Percentiles rank a stretch among this genome's conserved stretches.
Evolutionary conservation across 2,888 invertebrate species (phyloP).

Genomic region (Brachypterus glaber): DNA sequence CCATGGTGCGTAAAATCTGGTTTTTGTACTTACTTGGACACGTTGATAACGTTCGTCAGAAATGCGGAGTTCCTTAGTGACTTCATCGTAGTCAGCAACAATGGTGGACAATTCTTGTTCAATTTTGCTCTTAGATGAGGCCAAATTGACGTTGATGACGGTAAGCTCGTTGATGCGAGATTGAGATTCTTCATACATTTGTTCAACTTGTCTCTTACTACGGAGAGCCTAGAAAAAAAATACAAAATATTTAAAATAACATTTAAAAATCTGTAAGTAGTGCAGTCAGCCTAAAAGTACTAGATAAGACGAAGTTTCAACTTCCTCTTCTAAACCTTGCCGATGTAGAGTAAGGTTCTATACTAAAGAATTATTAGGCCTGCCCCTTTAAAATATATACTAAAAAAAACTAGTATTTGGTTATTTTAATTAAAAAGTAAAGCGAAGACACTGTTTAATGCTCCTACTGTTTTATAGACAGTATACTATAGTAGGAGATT

Average conservation of each 20-base stretch:
- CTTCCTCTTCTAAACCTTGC: too few species aligned
- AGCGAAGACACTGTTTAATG: too few species aligned
- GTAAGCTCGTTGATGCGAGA: slow-evolving; percentile 90
- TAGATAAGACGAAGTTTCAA: too few species aligned
- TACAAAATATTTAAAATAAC: background rate
- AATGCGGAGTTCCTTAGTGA: slow-evolving; percentile 88
- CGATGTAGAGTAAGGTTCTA: too few species aligned
- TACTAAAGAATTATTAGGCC: too few species aligned
- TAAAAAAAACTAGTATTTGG: too few species aligned
- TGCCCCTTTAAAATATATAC: too few species aligned
- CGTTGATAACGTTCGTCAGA: slow-evolving; percentile 93
- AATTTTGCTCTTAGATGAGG: slow-evolving; percentile 87
- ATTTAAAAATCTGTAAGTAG: background rate
- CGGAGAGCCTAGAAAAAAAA: slow-evolving; percentile 63
- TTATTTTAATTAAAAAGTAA: too few species aligned
- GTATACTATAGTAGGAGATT: too few species aligned
- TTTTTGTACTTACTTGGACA: slow-evolving; percentile 56
- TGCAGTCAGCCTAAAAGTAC: too few species aligned
- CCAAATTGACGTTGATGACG: slow-evolving; percentile 90
- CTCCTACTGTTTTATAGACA: too few species aligned
- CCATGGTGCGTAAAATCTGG: too few species aligned
- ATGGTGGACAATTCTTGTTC: slow-evolving; percentile 88
- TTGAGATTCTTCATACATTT: slow-evolving; percentile 81
- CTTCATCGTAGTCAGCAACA: slow-evolving; percentile 95
- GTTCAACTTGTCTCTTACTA: slow-evolving; percentile 82